Base-by-base conservation (phyloP, 2,113 vertebrate species). In the Hippotragus niger region DNA sequence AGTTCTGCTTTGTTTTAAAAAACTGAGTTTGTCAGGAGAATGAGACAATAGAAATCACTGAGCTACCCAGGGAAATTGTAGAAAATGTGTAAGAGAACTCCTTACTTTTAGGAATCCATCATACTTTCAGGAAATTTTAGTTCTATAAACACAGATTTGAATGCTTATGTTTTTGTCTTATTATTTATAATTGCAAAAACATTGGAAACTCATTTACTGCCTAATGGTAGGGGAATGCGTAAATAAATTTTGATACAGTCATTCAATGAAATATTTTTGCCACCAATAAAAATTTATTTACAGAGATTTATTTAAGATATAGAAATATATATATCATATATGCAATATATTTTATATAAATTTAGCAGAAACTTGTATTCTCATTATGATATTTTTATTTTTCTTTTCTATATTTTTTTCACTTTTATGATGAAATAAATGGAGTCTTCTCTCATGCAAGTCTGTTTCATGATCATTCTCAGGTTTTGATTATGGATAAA, bases 191-290 rank as follows among this genome's bases (percentile, higher is more conserved):
- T 31, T 74, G 36, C 23, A 94, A 89, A 71, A 67, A 40, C 43
- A 64, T 33, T 50, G 64, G 27, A 86, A 92, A 62, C 16, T 15
- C 43, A 74, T 71, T 53, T 95, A 80, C 19, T 21, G 6, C 6
- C 19, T 52, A 95, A 71, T n/a, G 71, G 6, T 33, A 55, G 53
- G 8, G 23, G 8, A 78, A 85, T 84, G 29, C 1, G 6, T 47
- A 31, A 43, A 55, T 74, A 90, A 74, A 33, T n/a, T 55, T 55
- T 88, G 29, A 71, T 60, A 36, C 57, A 31, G 8, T 93, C 15
- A 62, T 55, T 93, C 29, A 89, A 83, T 93, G 15, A 96, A 95
- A 57, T 93, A 95, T 43, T 81, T 93, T 97, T 89, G 33, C 53
- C 57, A 74, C 17, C 14, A 57, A 82, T 85, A 92, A 92, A 95